phyloP scores from a whole-genome alignment of 2,113 vertebrate species.

The Gymnorhina tibicen region DNA sequence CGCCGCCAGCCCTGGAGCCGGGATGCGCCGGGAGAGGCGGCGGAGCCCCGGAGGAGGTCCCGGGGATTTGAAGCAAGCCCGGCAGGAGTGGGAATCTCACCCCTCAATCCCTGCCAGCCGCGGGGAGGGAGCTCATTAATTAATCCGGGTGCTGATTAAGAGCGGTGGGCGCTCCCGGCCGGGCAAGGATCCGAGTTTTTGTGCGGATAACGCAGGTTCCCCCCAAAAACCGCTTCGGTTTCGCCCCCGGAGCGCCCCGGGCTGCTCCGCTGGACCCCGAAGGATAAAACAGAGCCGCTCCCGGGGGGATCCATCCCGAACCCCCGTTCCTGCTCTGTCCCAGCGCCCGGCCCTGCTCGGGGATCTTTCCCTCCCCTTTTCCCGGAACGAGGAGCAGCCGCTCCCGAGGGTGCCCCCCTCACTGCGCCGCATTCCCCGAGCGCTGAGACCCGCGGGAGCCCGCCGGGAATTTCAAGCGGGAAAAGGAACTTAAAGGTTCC shows the following conservation, averaged over 20 bases:
- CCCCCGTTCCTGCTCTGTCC: fast-evolving
- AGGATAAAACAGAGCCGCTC: fast-evolving
- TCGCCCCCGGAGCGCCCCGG: background rate
- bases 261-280: background rate
- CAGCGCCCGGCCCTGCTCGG: fast-evolving
- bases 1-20: background rate
- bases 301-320: background rate
- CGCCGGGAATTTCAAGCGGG: background rate
- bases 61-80: background rate
- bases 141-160: background rate
- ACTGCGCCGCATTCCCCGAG: too few relatives aligned
- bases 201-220: fast-evolving
- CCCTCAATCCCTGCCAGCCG: background rate
- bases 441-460: too few relatives aligned
- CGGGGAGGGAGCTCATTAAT: background rate
- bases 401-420: background rate
- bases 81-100: background rate
- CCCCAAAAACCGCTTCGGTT: background rate
- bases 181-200: background rate
- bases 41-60: background rate
- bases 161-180: background rate
- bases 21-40: background rate
- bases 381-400: background rate
- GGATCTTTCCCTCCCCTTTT: background rate
- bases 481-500: background rate